Percentiles rank a stretch among this genome's conserved stretches.
These are phyloP conservation scores for Drosophila eugracilis DNA, from an alignment of 1,140 invertebrate genomes.

Conservation along the genomic window DNA sequence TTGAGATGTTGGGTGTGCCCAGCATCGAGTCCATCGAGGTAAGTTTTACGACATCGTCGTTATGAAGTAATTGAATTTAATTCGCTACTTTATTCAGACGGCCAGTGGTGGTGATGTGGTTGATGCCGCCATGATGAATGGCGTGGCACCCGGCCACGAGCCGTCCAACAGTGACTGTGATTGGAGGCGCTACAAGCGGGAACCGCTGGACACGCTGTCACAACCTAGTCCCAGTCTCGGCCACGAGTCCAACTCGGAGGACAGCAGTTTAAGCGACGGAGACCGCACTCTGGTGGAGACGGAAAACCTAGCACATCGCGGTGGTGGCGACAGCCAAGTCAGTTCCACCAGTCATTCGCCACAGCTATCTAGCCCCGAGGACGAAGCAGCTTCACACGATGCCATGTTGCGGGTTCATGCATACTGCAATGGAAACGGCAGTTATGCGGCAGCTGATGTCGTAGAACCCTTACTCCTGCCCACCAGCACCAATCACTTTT, in stretches of 20 bases:
- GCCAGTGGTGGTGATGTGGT: conserved; percentile 69
- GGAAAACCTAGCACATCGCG: conserved; percentile 86
- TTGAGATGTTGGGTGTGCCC: conserved; percentile 87
- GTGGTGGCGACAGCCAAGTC: conserved; percentile 82
- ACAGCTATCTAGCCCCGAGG: conserved; percentile 81
- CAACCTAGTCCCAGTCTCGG: conserved; percentile 64
- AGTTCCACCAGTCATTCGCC: conserved; percentile 85
- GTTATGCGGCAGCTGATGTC: conserved; percentile 55
- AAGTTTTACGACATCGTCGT: background rate
- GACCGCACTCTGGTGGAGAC: conserved; percentile 89
- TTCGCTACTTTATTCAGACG: background rate
- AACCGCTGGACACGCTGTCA: conserved; percentile 48
- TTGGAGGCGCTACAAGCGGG: conserved; percentile 66
- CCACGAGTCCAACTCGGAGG: conserved; percentile 90
- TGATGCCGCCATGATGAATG: conserved; percentile 81
- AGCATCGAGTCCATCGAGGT: conserved; percentile 76
- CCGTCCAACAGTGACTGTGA: conserved; percentile 49
- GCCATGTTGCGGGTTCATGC: conserved; percentile 75
- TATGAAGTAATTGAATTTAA: no score
- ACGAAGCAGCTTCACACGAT: conserved; percentile 75
- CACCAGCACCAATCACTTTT: conserved; percentile 53
- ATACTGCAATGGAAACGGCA: conserved; percentile 74
- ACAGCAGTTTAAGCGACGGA: conserved; percentile 91
- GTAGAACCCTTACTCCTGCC: conserved; percentile 48
- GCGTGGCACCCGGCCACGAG: conserved; percentile 12